Base-by-base conservation (phyloP, 2,113 vertebrate species). In the Polyodon spathula region DNA sequence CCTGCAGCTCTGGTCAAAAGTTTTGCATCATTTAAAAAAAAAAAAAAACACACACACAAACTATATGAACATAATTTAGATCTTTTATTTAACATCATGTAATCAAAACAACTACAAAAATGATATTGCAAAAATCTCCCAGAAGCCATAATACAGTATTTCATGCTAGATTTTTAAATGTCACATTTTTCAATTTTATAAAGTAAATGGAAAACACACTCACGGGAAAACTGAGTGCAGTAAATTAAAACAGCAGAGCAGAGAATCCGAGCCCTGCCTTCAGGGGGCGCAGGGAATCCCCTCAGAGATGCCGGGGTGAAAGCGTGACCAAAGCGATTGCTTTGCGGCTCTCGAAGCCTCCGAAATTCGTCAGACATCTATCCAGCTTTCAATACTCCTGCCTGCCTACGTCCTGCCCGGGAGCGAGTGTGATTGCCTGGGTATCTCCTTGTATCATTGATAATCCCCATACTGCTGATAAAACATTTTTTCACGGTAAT, bases 401-500 rank as follows among this genome's bases (percentile, higher is more conserved):
- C 69, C 69, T 66, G 62, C 69, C 67, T 54, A 66, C 53, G 40
- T 59, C 63, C 66, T 57, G 71, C 66, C 73, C 73, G 63, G 71
- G 60, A 74, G 70, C 70, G 65, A 58, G 62, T 58, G 64, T 60
- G 63, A 66, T 46, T 17, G 37, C 51, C 11, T 65, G 68, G 63
- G 71, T 71, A 48, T 59, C 58, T 54, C 63, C 37, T 16, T 16
- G 40, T 40, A 59, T 64, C 63, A 54, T 40, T 51, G 37, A 40
- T 59, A 59, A 59, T 59, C 57, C 76, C 72, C 69, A 44, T 65
- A 75, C 74, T 76, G 71, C 76, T 68, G 74, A 70, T 64, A 75
- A 69, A 78, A 76, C 68, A 68, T 67, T 72, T 76, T 76, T 76
- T 71, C 66, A 75, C 66, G 63, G 66, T 75, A 71, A 78, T 73